phyloP scores from a whole-genome alignment of 2,888 invertebrate genomes.

The Ochropleura leucogaster region DNA sequence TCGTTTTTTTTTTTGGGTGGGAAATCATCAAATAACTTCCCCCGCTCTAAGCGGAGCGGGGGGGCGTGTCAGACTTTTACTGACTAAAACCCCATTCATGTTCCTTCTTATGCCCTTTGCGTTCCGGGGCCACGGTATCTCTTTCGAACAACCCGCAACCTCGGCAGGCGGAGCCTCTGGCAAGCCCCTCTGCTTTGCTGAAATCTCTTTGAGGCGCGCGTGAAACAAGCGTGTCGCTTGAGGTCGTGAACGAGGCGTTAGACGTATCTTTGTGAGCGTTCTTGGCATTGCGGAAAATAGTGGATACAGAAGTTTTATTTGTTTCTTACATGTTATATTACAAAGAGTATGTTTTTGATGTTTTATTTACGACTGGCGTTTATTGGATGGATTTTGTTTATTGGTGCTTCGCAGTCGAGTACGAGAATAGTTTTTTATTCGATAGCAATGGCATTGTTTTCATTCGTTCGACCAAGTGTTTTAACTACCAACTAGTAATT shows the following conservation, averaged over 20 bases:
- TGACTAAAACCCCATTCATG: too few relatives aligned
- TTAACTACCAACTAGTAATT: background rate
- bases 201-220: too few relatives aligned
- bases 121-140: too few relatives aligned
- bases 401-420: constrained; percentile 26
- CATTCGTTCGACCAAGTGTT: background rate
- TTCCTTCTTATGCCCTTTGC: too few relatives aligned
- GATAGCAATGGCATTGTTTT: background rate
- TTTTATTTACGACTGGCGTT: constrained; percentile 41
- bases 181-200: too few relatives aligned
- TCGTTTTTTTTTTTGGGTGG: too few relatives aligned
- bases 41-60: too few relatives aligned
- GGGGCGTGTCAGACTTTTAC: too few relatives aligned
- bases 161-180: too few relatives aligned
- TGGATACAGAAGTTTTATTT: constrained; percentile 40
- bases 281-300: constrained; percentile 29
- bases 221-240: background rate
- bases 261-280: constrained; percentile 33
- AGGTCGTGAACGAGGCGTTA: background rate
- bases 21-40: too few relatives aligned
- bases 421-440: constrained; percentile 17
- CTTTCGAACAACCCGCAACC: too few relatives aligned
- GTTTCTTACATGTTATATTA: constrained; percentile 33
- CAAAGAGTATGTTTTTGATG: constrained; percentile 43
- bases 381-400: constrained; percentile 45